Base-by-base conservation (phyloP, 2,797 vertebrate genomes). In the Epinephelus coioides region DNA sequence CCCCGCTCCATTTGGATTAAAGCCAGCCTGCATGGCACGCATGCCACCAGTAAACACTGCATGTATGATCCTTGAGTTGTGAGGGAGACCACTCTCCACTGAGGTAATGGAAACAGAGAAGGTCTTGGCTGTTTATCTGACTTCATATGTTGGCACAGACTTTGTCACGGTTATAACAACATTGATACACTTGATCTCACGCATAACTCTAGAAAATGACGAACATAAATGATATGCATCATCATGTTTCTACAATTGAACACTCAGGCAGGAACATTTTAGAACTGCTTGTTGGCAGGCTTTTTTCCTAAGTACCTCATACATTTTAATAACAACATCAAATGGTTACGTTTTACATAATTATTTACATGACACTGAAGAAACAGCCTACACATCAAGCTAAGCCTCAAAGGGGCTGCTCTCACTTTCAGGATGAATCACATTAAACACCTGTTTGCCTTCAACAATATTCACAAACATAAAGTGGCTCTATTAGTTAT, bases 41-140 rank as follows among this genome's bases (percentile, higher is more conserved):
- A 87, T 78, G 78, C 72, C 82, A 80, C 77, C 75, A 63, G 90
- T 87, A 94, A 91, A 79, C 74, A 76, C 69, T 78, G 79, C 67
- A 68, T 85, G 80, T 94, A 90, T 91, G 91, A 94, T 93, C 88
- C 91, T 68, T 92, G 79, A 89, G 87, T 89, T 53, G 79, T 50
- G 81, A 93, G 91, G 82, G 75, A 88, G 80, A 51, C 57, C 44
- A 3, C 71, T 4, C 59, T 66, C 62, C 53, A 17, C 15, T 53
- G 76, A 83, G 66, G 80, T 73, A 84, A 84, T 70, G 86, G 82
- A 88, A 91, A 90, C 73, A 56, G 13, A 81, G 68, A 76, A 27
- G 55, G 51, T 59, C 53, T 69, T 14, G 25, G 44, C 64, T 44
- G 60, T 71, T 77, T 50, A 68, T 77, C 67, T 30, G 56, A 63